phyloP scores from a whole-genome alignment of 2,797 vertebrate genomes.

The Oophaga sylvatica region DNA sequence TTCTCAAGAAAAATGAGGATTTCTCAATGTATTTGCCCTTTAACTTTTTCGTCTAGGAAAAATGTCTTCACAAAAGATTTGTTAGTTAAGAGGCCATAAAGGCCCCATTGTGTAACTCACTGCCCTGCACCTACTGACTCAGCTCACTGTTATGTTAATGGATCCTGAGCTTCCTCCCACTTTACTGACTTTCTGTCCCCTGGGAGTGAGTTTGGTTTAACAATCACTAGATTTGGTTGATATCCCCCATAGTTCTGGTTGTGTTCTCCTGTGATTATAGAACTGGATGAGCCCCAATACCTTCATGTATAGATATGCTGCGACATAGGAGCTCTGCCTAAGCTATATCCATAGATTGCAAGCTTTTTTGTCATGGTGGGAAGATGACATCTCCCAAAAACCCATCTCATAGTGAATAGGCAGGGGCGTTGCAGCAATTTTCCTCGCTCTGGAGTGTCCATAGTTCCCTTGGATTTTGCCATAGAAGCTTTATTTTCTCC shows the following conservation, averaged over 20 bases:
- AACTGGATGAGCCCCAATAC: not conserved
- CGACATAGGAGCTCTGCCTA: not conserved
- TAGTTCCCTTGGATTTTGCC: not conserved
- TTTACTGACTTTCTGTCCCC: conserved; percentile 59
- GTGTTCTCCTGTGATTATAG: not conserved
- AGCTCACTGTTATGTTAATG: conserved; percentile 87
- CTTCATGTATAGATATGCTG: not conserved
- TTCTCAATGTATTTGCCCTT: conserved; percentile 58
- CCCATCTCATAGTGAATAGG: conserved; percentile 71
- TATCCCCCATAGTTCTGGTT: not conserved
- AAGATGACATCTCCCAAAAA: conserved; percentile 55
- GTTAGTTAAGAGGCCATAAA: conserved; percentile 36
- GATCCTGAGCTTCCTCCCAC: conserved; percentile 80
- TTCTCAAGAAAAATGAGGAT: not conserved
- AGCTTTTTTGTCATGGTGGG: conserved; percentile 60
- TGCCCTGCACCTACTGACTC: conserved; percentile 80
- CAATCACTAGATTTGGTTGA: conserved; percentile 4
- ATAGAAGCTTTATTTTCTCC: not conserved
- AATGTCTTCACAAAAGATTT: conserved; percentile 29
- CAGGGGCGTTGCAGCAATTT: conserved; percentile 85
- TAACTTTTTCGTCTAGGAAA: conserved; percentile 50
- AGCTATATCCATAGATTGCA: not conserved
- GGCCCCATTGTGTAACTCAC: conserved; percentile 70
- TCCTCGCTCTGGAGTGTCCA: conserved; percentile 66
- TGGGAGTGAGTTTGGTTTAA: not conserved